Percentiles rank a stretch among this genome's conserved stretches.
phyloP scores from a whole-genome alignment of 2,797 vertebrate species.

The Intellagama lesueurii region DNA sequence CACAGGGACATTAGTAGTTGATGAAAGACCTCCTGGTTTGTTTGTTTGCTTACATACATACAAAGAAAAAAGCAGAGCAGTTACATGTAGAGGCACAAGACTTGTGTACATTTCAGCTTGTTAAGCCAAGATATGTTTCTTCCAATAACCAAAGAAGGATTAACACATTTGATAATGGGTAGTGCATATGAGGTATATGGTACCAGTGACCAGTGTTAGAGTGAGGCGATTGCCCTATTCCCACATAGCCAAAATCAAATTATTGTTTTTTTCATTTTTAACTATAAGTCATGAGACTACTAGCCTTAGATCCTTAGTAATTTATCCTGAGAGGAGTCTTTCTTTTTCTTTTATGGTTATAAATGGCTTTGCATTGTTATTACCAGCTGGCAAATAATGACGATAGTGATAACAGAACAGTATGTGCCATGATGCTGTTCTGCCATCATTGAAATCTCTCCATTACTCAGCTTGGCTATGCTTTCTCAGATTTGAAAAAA shows the following conservation, averaged over 20 bases:
- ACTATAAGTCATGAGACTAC: not conserved
- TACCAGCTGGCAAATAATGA: conserved; percentile 46
- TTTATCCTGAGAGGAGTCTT: conserved; percentile 31
- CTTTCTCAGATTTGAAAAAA: conserved; percentile 57
- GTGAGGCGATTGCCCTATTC: no score
- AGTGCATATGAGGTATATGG: no score
- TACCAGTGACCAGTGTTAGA: not conserved
- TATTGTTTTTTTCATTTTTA: not conserved
- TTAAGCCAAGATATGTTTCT: not conserved
- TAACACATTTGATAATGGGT: no score
- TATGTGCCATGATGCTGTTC: conserved; percentile 5
- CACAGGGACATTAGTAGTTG: not conserved
- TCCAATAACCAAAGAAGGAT: no score
- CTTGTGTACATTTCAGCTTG: not conserved
- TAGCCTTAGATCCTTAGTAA: not conserved
- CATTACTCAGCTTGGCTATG: conserved; percentile 36
- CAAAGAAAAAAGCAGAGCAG: not conserved
- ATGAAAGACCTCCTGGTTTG: not conserved
- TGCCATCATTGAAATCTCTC: conserved; percentile 22
- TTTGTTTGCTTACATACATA: not conserved
- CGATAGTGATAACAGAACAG: not conserved
- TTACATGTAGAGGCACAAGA: not conserved
- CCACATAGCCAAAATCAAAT: not conserved
- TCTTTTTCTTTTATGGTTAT: conserved; percentile 26
- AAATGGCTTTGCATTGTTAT: not conserved